Base-by-base conservation (phyloP, 1,140 invertebrate species). In the Chironomus striatipennis region DNA sequence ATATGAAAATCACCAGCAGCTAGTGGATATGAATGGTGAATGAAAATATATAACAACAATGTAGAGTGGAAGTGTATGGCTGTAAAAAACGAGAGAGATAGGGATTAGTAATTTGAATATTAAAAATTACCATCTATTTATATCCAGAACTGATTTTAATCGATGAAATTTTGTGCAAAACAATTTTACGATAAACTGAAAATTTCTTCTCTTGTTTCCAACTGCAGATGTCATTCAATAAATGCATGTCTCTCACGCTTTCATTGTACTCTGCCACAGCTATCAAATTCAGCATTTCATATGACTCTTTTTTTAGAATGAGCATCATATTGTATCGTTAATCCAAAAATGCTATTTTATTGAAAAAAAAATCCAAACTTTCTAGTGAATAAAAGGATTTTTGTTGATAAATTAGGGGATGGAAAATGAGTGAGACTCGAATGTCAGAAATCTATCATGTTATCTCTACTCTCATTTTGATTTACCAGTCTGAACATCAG, bases 41-140 rank as follows among this genome's bases (percentile, higher is more conserved):
- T n/a, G 47, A 57, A n/a, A 57, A 57, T 57, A 10, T 57, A 57
- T 4, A 57, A 57, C 47, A 57, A 57, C n/a, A n/a, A n/a, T n/a
- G n/a, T n/a, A n/a, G n/a, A n/a, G n/a, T 57, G 47, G 15, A n/a
- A n/a, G n/a, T 57, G 47, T 57, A 57, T n/a, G 15, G 12, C n/a
- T 57, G 12, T 57, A 57, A 12, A 57, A 18, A 34, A 34, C 1
- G 24, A 34, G 24, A 34, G 24, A 34, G 24, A 20, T 18, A 20
- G 18, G 65, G 65, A 70, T 70, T 70, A 70, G 65, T 70, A 70
- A 70, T 70, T 70, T 70, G 65, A 70, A 70, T 70, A 70, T 70
- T 70, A 70, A 70, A 70, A 70, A 70, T 70, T 70, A 10, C 65
- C 18, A 70, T 70, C 65, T 17, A 70, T 70, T 70, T 70, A 70